Base-by-base conservation (phyloP, 1,140 invertebrate species). In the Drosophila repleta region DNA sequence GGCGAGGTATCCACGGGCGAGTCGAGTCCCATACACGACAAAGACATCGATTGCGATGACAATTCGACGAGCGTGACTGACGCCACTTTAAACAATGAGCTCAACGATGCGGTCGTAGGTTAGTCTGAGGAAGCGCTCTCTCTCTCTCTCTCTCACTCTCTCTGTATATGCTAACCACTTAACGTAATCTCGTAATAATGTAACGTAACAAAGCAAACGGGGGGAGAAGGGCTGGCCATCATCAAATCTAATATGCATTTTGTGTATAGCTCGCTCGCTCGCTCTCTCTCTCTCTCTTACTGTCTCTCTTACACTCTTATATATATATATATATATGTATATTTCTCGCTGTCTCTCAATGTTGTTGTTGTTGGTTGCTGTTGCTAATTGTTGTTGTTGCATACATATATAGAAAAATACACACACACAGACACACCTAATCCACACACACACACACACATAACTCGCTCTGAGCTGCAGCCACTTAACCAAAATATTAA, bases 11-110 rank as follows among this genome's bases (percentile, higher is more conserved):
- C 91, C 89, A 94, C 94, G 89, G 93, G 92, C 80, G 93, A 93
- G 87, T 93, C 93, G 90, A 95, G 95, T 92, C 95, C 96, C 75
- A 93, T 95, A 91, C 94, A 96, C 90, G 95, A 96, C 92, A 95
- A 96, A 90, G 95, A 96, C 92, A 64, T 94, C 64, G 82, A 88
- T 79, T 79, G 80, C 72, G 93, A 96, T 74, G 85, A 90, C 56
- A 84, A 75, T 72, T 91, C 89, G 55, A 96, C 95, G 69, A 84
- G 87, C 70, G 95, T 93, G 67, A 92, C 93, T 79, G 93, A 93
- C 81, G 92, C 91, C 77, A 92, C 93, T 90, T 93, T 92, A 81
- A 90, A 83, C 76, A 92, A 83, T 82, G 89, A 92, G 37, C 69
- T 87, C 66, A 76, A 69, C 71, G 83, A 79, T 73, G 92, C 71